phyloP scores from a whole-genome alignment of 2,797 vertebrate genomes.

The Lacerta agilis region DNA sequence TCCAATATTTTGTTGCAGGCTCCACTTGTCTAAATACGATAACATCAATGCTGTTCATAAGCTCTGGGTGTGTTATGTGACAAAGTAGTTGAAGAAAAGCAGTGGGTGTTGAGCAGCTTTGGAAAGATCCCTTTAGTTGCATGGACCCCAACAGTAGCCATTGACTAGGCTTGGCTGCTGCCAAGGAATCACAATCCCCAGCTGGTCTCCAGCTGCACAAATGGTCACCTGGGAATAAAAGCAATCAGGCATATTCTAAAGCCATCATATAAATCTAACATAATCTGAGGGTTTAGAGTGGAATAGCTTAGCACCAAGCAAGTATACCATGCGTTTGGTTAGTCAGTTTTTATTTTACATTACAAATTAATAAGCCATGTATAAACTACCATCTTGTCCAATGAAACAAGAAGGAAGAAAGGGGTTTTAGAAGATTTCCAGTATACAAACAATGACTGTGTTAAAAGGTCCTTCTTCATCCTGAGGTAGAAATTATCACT shows the following conservation, averaged over 20 bases:
- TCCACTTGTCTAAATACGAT: neutral
- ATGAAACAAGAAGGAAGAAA: neutral
- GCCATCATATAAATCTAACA: neutral
- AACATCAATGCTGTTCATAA: neutral
- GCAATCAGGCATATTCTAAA: slow-evolving; percentile 1
- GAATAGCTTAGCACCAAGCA: neutral
- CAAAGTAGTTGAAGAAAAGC: neutral
- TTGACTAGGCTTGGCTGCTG: neutral
- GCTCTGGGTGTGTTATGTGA: neutral
- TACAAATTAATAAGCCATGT: neutral
- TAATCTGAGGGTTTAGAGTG: neutral
- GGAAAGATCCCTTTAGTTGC: neutral
- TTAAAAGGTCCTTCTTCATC: neutral
- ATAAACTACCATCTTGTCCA: neutral
- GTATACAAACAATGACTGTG: neutral
- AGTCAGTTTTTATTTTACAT: neutral
- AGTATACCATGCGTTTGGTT: neutral
- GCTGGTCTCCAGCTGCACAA: neutral
- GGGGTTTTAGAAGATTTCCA: neutral
- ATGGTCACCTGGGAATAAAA: neutral
- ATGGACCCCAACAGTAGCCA: neutral
- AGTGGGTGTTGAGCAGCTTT: neutral
- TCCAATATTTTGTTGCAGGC: neutral
- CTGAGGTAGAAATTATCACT: too few species aligned
- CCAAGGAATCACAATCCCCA: neutral